Conservation (phyloP, 2,113 vertebrate genomes). For the Lichenostomus cassidix region DNA sequence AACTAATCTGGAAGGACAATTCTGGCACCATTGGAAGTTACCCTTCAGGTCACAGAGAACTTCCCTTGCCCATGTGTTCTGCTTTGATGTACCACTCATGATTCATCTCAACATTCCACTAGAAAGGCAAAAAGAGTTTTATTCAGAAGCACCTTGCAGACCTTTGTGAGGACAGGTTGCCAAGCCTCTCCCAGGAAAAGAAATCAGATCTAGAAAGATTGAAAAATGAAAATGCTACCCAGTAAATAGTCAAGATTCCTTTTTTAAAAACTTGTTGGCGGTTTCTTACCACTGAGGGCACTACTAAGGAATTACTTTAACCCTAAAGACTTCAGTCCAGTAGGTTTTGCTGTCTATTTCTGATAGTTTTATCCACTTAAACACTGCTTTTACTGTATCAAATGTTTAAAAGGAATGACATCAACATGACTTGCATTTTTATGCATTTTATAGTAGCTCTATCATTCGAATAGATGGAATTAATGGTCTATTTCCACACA, state of each 20-base stretch:
- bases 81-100: accelerated
- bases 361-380: not conserved
- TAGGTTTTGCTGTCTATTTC: not conserved
- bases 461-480: not conserved
- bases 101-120: not conserved
- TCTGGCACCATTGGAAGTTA: not conserved
- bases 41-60: not conserved
- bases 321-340: not conserved
- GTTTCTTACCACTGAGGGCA: not conserved
- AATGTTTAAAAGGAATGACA: not conserved
- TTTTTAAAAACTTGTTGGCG: not conserved
- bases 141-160: not conserved
- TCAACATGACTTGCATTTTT: not conserved
- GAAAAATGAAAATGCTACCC: not conserved
- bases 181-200: not conserved
- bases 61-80: accelerated
- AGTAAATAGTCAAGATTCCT: not conserved
- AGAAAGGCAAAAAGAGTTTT: not conserved
- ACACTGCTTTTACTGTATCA: not conserved
- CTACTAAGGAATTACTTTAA: not conserved
- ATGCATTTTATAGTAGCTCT: not conserved
- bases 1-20: not conserved
- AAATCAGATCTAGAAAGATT: not conserved
- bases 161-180: not conserved
- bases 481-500: not conserved